These are phyloP conservation scores for Sarotherodon lohbergeri DNA, from an alignment of 2,113 vertebrate genomes.

Conservation along the genomic window DNA sequence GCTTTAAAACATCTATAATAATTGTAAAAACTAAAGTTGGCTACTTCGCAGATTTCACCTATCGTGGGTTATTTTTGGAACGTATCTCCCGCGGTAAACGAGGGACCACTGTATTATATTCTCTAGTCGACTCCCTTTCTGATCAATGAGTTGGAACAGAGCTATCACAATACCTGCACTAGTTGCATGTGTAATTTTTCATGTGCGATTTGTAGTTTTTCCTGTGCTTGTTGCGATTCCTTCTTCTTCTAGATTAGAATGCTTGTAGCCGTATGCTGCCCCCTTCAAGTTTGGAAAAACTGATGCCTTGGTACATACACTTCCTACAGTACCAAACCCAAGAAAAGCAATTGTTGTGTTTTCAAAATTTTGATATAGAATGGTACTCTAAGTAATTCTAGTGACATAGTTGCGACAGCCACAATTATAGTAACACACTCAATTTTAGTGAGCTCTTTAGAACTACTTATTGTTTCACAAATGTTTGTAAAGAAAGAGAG, in stretches of 20 bases:
- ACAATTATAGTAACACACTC: background rate
- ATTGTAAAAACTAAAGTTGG: background rate
- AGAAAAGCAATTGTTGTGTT: background rate
- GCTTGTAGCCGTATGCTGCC: background rate
- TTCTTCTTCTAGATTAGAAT: background rate
- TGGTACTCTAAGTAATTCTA: background rate
- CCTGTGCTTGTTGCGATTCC: background rate
- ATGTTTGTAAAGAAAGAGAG: background rate
- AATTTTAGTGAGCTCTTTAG: background rate
- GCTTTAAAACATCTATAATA: background rate
- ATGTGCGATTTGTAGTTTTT: background rate
- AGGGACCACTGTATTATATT: background rate
- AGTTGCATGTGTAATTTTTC: background rate
- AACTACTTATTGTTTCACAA: background rate
- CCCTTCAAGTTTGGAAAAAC: background rate
- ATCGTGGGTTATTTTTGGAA: background rate
- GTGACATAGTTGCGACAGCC: background rate
- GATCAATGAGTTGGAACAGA: background rate
- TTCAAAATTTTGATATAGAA: background rate
- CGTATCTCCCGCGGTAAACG: rapidly evolving
- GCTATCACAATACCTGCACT: background rate
- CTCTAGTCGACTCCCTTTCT: background rate
- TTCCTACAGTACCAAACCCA: background rate
- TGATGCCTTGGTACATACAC: background rate
- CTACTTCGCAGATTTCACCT: background rate